Percentiles rank a stretch among this genome's conserved stretches.
Evolutionary conservation across 2,113 vertebrate species (phyloP).

Genomic region (Tetraodon nigroviridis): DNA sequence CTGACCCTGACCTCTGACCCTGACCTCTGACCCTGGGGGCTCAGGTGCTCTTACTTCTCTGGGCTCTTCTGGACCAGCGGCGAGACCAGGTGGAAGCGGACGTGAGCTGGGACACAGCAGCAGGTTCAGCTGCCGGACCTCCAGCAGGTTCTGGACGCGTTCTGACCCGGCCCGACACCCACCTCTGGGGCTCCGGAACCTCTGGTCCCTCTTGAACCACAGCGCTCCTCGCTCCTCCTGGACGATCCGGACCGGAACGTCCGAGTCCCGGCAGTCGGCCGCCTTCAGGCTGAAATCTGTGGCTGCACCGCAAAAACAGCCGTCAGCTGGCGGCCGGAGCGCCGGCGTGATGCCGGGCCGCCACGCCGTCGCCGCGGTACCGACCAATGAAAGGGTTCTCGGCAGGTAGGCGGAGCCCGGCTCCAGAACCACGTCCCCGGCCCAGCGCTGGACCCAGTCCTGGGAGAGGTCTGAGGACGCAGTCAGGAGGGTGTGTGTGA

Average conservation of each 20-base stretch:
- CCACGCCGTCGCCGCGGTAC: too few species aligned
- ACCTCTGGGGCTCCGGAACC: constrained; percentile 98
- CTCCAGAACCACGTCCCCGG: too few species aligned
- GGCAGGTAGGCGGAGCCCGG: constrained; percentile 87
- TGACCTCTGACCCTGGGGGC: too few species aligned
- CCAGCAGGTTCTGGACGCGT: background rate
- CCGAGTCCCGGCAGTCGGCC: constrained; percentile 82
- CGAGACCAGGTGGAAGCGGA: constrained; percentile 90
- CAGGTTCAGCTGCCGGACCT: background rate
- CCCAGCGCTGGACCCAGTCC: constrained; percentile 70
- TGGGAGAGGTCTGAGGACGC: constrained; percentile 76
- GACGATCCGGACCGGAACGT: constrained; percentile 82
- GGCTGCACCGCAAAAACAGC: constrained; percentile 67
- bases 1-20: too few species aligned
- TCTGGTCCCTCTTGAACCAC: constrained; percentile 96
- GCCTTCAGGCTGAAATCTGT: constrained; percentile 86
- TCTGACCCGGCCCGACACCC: background rate
- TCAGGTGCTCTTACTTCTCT: constrained; percentile 81
- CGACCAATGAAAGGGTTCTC: constrained; percentile 94
- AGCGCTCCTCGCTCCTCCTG: constrained; percentile 79
- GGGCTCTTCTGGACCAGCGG: constrained; percentile 89
- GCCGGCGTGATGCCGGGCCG: too few species aligned
- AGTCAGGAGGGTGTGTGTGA: background rate
- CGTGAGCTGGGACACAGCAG: constrained; percentile 75
- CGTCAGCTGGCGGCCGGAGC: background rate